Conservation (phyloP, 1,140 invertebrate genomes). For the Dendroctonus ponderosae region DNA sequence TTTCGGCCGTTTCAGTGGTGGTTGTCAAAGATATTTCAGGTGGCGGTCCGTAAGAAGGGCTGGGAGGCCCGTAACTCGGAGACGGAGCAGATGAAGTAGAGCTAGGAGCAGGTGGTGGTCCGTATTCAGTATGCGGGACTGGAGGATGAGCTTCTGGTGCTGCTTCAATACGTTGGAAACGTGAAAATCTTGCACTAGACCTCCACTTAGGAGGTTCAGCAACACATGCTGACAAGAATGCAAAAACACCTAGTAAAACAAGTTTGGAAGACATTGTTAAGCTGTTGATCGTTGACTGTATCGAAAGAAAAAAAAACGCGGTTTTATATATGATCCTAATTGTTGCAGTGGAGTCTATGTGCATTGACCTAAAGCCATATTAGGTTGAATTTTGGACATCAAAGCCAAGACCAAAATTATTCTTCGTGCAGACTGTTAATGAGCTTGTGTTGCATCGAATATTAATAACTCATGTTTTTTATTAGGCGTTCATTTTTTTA, state of each 20-base stretch:
- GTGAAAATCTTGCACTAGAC: conserved; percentile 2
- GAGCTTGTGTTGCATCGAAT: no score
- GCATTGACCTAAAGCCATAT: no score
- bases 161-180: conserved; percentile 3
- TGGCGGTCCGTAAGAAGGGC: conserved; percentile 17
- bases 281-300: neutral
- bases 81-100: conserved; percentile 11
- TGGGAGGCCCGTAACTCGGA: conserved; percentile 9
- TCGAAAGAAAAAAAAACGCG: no score
- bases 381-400: no score
- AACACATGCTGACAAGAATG: neutral
- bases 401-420: no score
- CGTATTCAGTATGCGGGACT: conserved; percentile 20
- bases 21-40: conserved; percentile 1
- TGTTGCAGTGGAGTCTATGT: no score
- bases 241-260: neutral
- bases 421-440: no score
- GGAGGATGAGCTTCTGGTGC: neutral
- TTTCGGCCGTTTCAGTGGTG: conserved; percentile 2
- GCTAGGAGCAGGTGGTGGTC: conserved; percentile 21
- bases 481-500: no score
- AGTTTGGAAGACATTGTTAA: neutral
- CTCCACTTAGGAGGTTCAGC: conserved; percentile 5
- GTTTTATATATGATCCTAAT: no score
- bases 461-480: no score